Evolutionary conservation across 2,113 vertebrate species (phyloP).

Genomic region (Meleagris gallopavo): DNA sequence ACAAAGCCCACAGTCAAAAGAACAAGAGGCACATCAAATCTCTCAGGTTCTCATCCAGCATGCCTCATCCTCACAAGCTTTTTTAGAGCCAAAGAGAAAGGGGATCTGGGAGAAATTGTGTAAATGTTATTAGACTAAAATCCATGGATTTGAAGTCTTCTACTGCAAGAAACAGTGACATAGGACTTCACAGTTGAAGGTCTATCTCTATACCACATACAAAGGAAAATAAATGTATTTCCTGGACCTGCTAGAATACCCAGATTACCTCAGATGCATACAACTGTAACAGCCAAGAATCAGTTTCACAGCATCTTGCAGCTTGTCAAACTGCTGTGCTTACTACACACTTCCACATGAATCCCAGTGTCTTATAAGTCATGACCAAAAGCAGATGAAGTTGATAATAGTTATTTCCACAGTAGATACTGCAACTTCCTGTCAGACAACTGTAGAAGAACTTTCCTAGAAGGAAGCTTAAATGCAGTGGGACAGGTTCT

Average conservation of each 20-base stretch:
- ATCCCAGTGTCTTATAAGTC: accelerated
- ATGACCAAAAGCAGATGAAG: too few species aligned
- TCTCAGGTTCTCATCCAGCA: neutral
- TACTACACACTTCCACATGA: neutral
- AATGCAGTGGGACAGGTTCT: neutral
- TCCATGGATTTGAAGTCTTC: neutral
- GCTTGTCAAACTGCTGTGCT: neutral
- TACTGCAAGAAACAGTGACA: neutral
- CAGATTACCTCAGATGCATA: neutral
- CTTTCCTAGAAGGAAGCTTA: neutral
- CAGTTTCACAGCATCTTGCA: neutral
- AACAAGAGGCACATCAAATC: neutral
- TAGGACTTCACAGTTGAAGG: neutral
- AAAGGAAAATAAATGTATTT: neutral
- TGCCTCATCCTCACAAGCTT: neutral
- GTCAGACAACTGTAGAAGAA: neutral
- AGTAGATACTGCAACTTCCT: neutral
- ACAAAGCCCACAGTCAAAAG: neutral
- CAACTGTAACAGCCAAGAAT: neutral
- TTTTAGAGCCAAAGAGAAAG: neutral
- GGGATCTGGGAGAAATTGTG: neutral
- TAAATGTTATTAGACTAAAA: neutral
- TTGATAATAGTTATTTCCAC: too few species aligned
- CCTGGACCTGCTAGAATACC: neutral
- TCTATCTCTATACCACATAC: neutral